Evolutionary conservation across 2,888 invertebrate species (phyloP).

Genomic region (Loripinus fragilis): DNA sequence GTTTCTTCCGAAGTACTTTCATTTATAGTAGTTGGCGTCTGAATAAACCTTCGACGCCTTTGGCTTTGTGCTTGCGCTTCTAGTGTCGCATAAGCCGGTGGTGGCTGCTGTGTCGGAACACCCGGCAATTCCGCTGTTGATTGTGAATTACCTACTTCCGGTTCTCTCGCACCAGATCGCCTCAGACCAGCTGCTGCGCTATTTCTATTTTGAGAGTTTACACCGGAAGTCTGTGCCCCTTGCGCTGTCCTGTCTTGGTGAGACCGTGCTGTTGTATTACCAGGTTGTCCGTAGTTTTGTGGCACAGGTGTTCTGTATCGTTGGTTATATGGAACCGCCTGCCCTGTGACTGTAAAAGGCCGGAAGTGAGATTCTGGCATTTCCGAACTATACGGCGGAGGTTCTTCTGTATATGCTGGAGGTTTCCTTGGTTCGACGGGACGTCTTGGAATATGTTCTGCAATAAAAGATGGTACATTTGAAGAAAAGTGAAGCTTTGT

Average conservation of each 20-base stretch:
- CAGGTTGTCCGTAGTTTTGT: background rate
- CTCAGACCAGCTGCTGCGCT: background rate
- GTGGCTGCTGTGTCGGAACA: slow-evolving; percentile 18
- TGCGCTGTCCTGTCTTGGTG: background rate
- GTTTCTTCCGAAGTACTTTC: background rate
- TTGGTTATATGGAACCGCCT: slow-evolving; percentile 10
- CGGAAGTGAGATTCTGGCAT: slow-evolving; percentile 59
- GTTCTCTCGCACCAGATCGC: background rate
- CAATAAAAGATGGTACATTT: background rate
- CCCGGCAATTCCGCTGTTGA: slow-evolving; percentile 21
- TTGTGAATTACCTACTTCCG: slow-evolving; percentile 7
- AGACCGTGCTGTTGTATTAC: background rate
- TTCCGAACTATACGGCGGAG: slow-evolving; percentile 54
- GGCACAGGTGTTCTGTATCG: slow-evolving; percentile 9
- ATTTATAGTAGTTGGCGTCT: slow-evolving; percentile 22
- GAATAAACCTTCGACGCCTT: slow-evolving; percentile 37
- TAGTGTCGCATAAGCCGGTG: slow-evolving; percentile 41
- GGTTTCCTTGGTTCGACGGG: slow-evolving; percentile 50
- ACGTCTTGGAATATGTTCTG: background rate
- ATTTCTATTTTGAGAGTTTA: background rate
- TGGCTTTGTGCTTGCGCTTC: slow-evolving; percentile 31
- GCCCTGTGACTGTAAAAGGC: slow-evolving; percentile 37
- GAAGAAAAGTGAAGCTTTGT: too few species aligned
- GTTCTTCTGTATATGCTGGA: slow-evolving; percentile 42
- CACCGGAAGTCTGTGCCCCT: background rate